phyloP scores from a whole-genome alignment of 1,140 invertebrate genomes.

The Tetragnatha versicolor region DNA sequence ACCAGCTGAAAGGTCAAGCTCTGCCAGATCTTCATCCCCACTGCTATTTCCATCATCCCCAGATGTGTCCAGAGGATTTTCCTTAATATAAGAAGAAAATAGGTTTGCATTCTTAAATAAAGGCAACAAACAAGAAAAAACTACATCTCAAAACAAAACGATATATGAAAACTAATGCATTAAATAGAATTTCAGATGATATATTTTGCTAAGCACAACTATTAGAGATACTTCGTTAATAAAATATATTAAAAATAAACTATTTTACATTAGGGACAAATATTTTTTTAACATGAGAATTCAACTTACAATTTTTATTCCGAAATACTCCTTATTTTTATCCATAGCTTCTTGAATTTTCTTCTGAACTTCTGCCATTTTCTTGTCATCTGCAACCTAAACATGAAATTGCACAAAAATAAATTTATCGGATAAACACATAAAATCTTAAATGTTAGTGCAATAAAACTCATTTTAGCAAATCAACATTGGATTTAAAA shows the following conservation, averaged over 20 bases:
- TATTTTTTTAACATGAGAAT: too few relatives aligned
- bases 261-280: too few relatives aligned
- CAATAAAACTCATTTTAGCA: too few relatives aligned
- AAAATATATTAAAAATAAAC: too few relatives aligned
- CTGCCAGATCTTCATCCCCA: constrained; percentile 68
- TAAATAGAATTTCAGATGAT: too few relatives aligned
- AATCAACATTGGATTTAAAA: too few relatives aligned
- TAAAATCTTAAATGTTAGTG: too few relatives aligned
- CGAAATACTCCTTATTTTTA: constrained; percentile 58
- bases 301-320: constrained; percentile 55
- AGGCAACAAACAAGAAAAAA: not conserved
- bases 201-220: too few relatives aligned
- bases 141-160: too few relatives aligned
- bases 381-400: constrained; percentile 53
- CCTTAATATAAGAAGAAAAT: not conserved
- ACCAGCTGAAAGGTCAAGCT: constrained; percentile 77
- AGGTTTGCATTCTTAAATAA: not conserved
- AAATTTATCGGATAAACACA: not conserved
- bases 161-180: too few relatives aligned
- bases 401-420: not conserved
- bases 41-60: constrained; percentile 71
- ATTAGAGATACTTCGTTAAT: too few relatives aligned
- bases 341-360: constrained; percentile 58
- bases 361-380: constrained; percentile 58
- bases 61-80: not conserved